Conservation (phyloP, 2,797 vertebrate species). For the Nyctalus aviator region DNA sequence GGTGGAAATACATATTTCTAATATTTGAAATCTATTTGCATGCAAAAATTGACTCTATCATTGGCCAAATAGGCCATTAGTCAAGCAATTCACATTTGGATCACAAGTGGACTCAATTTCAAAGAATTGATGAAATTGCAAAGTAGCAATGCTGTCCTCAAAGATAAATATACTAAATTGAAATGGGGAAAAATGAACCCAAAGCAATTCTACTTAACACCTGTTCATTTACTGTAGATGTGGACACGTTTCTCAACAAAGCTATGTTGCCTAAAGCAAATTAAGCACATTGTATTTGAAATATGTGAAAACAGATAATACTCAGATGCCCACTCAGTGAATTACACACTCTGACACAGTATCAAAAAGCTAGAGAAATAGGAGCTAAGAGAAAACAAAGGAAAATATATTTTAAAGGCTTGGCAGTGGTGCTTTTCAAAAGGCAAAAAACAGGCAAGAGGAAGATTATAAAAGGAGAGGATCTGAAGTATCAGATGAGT, state of each 20-base stretch:
- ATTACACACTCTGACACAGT: background rate
- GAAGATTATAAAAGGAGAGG: background rate
- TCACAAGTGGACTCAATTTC: slow-evolving; percentile 61
- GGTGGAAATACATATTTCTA: slow-evolving; percentile 65
- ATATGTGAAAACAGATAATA: slow-evolving; percentile 51
- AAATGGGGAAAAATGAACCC: slow-evolving; percentile 54
- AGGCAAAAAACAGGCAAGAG: background rate
- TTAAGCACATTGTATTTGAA: slow-evolving; percentile 63
- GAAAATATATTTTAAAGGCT: background rate
- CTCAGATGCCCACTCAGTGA: background rate
- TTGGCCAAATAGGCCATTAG: slow-evolving; percentile 67
- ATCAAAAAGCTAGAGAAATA: background rate
- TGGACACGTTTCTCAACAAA: slow-evolving; percentile 44
- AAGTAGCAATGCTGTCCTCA: slow-evolving; percentile 38
- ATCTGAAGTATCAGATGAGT: background rate
- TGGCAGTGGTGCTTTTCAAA: background rate
- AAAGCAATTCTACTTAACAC: slow-evolving; percentile 17
- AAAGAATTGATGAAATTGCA: slow-evolving; percentile 41
- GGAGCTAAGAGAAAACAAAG: background rate
- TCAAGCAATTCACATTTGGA: slow-evolving; percentile 63
- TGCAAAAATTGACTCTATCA: slow-evolving; percentile 51
- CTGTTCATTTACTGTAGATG: background rate
- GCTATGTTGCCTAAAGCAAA: slow-evolving; percentile 6
- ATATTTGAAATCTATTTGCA: slow-evolving; percentile 71
- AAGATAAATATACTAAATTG: slow-evolving; percentile 37